Percentiles rank a stretch among this genome's conserved stretches.
Evolutionary conservation across 2,888 invertebrate species (phyloP).

Genomic region (Polyploca ridens): DNA sequence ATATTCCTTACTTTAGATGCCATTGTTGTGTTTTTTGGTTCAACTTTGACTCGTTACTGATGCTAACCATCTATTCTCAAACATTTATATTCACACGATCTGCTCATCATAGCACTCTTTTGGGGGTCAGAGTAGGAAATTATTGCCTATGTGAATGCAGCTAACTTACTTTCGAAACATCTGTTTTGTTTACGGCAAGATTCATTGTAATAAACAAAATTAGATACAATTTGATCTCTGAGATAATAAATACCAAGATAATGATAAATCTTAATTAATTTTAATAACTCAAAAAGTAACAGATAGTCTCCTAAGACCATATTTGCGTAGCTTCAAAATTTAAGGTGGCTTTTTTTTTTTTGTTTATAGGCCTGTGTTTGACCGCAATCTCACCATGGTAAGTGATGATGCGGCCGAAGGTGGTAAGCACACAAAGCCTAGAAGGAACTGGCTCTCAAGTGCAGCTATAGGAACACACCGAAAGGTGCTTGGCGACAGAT

Average conservation of each 20-base stretch:
- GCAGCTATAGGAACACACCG: too few species aligned
- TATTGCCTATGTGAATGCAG: constrained; percentile 50
- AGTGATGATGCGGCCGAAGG: too few species aligned
- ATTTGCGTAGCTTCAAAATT: too few species aligned
- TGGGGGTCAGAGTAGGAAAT: constrained; percentile 64
- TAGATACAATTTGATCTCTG: not conserved
- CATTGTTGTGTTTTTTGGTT: constrained; percentile 54
- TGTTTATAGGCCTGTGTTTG: too few species aligned
- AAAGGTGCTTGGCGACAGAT: too few species aligned
- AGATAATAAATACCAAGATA: constrained; percentile 1
- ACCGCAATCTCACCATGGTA: too few species aligned
- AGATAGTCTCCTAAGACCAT: too few species aligned
- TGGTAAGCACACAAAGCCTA: too few species aligned
- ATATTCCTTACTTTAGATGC: constrained; percentile 57
- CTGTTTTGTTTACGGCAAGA: constrained; percentile 56
- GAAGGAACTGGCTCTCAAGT: too few species aligned
- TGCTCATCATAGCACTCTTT: constrained; percentile 51
- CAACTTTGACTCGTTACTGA: constrained; percentile 57
- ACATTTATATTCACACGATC: constrained; percentile 65
- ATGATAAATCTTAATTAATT: too few species aligned
- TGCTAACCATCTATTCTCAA: constrained; percentile 44
- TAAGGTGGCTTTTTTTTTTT: too few species aligned
- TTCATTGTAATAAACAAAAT: constrained; percentile 26
- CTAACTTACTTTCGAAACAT: constrained; percentile 44
- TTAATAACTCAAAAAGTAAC: too few species aligned